phyloP scores from a whole-genome alignment of 2,113 vertebrate species.

The Seriola dumerili region DNA sequence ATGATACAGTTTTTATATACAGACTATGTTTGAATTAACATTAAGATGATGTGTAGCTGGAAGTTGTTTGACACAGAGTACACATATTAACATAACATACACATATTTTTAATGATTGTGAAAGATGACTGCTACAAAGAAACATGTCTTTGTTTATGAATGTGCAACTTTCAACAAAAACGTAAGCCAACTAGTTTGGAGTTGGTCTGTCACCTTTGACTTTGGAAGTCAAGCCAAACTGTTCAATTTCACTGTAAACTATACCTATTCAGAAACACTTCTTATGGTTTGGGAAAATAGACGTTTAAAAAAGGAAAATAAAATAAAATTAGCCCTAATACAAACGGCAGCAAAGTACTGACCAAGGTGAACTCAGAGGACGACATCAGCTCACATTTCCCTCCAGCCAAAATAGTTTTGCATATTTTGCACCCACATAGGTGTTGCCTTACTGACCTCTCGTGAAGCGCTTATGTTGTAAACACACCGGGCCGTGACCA shows the following conservation, averaged over 20 bases:
- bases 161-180: too few relatives aligned
- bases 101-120: not conserved
- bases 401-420: constrained; percentile 65
- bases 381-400: constrained; percentile 58
- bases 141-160: too few relatives aligned
- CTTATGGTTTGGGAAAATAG: not conserved
- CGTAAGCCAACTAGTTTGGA: not conserved
- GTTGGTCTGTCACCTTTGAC: constrained; percentile 16
- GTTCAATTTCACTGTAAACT: not conserved
- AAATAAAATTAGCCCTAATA: not conserved
- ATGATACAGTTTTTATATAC: not conserved
- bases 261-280: not conserved
- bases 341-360: constrained; percentile 15
- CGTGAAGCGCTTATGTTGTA: constrained; percentile 21
- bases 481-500: not conserved
- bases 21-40: not conserved
- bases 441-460: constrained; percentile 37
- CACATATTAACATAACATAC: not conserved
- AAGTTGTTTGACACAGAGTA: not conserved
- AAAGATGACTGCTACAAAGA: not conserved
- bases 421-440: constrained; percentile 27
- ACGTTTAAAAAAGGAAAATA: not conserved
- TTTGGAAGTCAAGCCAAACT: not conserved
- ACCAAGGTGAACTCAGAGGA: constrained; percentile 36
- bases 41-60: not conserved